Percentiles rank a stretch among this genome's conserved stretches.
Evolutionary conservation across 2,113 vertebrate species (phyloP).

Genomic region (Ranitomeya imitator): DNA sequence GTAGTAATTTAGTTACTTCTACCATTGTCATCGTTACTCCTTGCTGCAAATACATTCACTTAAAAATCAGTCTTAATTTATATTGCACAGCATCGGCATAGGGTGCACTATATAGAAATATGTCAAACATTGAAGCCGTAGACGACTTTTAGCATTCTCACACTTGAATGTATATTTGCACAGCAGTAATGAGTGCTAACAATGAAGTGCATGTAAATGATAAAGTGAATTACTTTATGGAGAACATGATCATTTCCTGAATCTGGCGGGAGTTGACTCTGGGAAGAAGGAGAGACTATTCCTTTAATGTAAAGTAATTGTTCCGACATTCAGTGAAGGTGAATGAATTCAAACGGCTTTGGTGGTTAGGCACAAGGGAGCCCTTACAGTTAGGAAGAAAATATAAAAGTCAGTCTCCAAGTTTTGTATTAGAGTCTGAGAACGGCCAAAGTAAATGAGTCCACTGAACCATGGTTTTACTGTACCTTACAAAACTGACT

Average conservation of each 20-base stretch:
- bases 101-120: not conserved
- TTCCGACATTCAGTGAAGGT: constrained; percentile 51
- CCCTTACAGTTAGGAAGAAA: constrained; percentile 21
- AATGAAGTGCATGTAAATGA: not conserved
- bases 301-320: constrained; percentile 50
- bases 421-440: constrained; percentile 26
- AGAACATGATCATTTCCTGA: constrained; percentile 22
- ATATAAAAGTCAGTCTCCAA: constrained; percentile 33
- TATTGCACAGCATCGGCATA: not conserved
- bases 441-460: constrained; percentile 25
- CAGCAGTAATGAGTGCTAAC: not conserved
- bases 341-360: constrained; percentile 50
- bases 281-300: constrained; percentile 37
- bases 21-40: not conserved
- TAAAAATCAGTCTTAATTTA: not conserved
- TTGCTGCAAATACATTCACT: not conserved
- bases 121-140: not conserved
- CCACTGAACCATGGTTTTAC: constrained; percentile 7
- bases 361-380: constrained; percentile 42
- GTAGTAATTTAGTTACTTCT: too few relatives aligned
- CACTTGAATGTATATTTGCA: not conserved
- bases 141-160: not conserved
- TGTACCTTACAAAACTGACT: not conserved
- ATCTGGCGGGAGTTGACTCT: constrained; percentile 42
- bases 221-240: constrained; percentile 3